These are phyloP conservation scores for Rhopalosiphum maidis DNA, from an alignment of 1,140 invertebrate species.

Conservation along the genomic window DNA sequence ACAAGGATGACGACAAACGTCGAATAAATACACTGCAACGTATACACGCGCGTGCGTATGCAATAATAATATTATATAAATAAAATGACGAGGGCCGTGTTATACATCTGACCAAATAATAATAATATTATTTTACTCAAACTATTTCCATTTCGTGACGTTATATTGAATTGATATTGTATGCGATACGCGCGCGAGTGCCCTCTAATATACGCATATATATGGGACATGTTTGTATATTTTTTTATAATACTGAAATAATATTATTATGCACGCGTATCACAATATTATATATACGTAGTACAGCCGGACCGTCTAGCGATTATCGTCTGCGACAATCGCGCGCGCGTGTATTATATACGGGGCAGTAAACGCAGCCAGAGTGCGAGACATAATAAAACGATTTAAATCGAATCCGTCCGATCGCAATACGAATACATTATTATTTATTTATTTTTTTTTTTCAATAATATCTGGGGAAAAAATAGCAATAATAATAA, in stretches of 20 bases:
- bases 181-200: neutral
- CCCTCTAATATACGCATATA: neutral
- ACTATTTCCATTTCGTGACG: neutral
- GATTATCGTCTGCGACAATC: neutral
- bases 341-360: neutral
- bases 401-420: slow-evolving; percentile 1
- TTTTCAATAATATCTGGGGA: neutral
- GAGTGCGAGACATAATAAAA: slow-evolving; percentile 15
- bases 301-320: neutral
- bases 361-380: neutral
- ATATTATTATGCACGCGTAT: neutral
- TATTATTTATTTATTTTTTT: neutral
- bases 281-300: neutral
- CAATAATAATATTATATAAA: neutral
- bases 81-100: neutral
- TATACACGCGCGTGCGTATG: no score
- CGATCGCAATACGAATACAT: neutral
- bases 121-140: neutral
- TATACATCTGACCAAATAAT: neutral
- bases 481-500: neutral
- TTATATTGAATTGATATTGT: neutral
- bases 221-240: neutral
- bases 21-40: no score
- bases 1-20: neutral
- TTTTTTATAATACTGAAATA: neutral